phyloP scores from a whole-genome alignment of 2,113 vertebrate species.

The Istiophorus platypterus region DNA sequence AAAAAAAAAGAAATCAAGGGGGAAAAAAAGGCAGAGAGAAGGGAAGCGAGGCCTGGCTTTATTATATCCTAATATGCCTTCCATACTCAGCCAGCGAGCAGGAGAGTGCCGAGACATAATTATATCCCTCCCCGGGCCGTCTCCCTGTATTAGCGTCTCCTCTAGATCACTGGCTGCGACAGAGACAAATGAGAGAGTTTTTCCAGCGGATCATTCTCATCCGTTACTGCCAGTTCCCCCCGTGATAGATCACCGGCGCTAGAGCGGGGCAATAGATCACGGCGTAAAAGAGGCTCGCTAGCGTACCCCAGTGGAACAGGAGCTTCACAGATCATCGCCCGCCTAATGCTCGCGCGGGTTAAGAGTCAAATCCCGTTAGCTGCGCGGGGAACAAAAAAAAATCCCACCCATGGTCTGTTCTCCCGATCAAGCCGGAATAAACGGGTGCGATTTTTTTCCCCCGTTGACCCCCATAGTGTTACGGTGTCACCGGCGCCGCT shows the following conservation, averaged over 20 bases:
- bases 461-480: constrained; percentile 42
- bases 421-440: constrained; percentile 75
- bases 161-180: constrained; percentile 87
- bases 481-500: constrained; percentile 32
- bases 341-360: constrained; percentile 84
- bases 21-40: constrained; percentile 28
- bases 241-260: constrained; percentile 85
- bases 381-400: constrained; percentile 10
- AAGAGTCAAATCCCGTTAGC: constrained; percentile 84
- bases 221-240: constrained; percentile 88
- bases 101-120: constrained; percentile 87
- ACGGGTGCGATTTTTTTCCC: constrained; percentile 67
- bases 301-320: constrained; percentile 80
- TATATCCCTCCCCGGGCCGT: constrained; percentile 88
- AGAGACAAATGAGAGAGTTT: constrained; percentile 91
- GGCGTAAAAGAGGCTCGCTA: constrained; percentile 84
- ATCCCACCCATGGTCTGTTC: constrained; percentile 27
- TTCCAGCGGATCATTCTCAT: constrained; percentile 89
- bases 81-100: constrained; percentile 80
- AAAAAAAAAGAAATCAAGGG: constrained; percentile 56
- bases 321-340: constrained; percentile 85
- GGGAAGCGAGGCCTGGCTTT: constrained; percentile 76
- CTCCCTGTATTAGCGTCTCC: constrained; percentile 87
- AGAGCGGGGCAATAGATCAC: constrained; percentile 88
- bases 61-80: constrained; percentile 85